Conservation (phyloP, 2,797 vertebrate species). For the Gila robusta region DNA sequence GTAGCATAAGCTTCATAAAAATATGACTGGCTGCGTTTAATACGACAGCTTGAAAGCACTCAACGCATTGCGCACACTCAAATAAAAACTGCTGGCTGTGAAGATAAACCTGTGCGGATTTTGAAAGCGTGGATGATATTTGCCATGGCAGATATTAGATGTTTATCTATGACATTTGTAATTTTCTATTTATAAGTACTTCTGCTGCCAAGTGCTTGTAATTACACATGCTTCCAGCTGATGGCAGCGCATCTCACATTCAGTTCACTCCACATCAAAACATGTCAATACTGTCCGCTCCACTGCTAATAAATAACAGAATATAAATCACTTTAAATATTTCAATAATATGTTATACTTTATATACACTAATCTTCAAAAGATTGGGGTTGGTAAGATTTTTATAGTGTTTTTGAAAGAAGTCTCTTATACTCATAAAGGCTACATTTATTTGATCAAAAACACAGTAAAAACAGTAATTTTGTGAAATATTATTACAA, state of each 20-base stretch:
- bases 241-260: slow-evolving; percentile 1
- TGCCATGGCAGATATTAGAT: slow-evolving; percentile 32
- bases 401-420: background rate
- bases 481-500: too few species aligned
- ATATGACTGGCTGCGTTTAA: slow-evolving; percentile 16
- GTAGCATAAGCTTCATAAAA: background rate
- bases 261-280: background rate
- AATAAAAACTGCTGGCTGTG: background rate
- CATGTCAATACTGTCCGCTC: background rate
- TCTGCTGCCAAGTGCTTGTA: background rate
- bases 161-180: slow-evolving; percentile 26
- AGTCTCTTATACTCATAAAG: background rate
- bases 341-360: background rate
- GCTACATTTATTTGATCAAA: background rate
- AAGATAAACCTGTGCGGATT: slow-evolving; percentile 15
- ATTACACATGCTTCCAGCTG: slow-evolving; percentile 2
- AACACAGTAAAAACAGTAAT: too few species aligned
- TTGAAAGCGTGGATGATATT: slow-evolving; percentile 18
- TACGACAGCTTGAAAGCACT: background rate
- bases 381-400: background rate
- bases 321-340: background rate
- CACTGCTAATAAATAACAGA: background rate
- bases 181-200: slow-evolving; percentile 8
- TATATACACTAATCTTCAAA: background rate
- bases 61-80: background rate